A percentile compares a stretch with the other conserved stretches of the same genome.
Conservation (phyloP, 2,797 vertebrate genomes). For the Xenops minutus region DNA sequence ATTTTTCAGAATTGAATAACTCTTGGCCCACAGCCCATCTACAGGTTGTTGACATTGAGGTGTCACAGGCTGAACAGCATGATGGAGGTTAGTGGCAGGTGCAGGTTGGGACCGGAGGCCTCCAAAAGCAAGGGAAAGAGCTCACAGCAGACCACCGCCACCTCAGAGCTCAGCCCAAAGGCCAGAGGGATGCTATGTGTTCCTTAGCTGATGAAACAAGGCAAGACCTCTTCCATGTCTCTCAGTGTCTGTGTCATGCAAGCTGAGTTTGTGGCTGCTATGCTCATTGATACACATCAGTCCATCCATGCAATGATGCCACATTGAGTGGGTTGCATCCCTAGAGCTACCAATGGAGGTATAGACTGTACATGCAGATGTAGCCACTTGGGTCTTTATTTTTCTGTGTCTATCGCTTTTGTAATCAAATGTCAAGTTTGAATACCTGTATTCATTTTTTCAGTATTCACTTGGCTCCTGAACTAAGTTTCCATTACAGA, state of each 20-base stretch:
- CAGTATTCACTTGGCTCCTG: neutral
- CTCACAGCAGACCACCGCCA: neutral
- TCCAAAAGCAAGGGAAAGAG: neutral
- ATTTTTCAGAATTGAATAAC: constrained; percentile 1
- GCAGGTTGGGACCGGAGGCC: neutral
- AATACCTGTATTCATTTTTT: neutral
- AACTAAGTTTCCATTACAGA: neutral
- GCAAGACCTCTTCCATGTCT: neutral
- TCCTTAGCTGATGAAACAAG: neutral
- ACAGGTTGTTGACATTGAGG: neutral
- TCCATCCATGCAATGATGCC: neutral
- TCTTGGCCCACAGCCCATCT: rapidly evolving
- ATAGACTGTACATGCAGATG: rapidly evolving
- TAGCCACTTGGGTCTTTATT: neutral
- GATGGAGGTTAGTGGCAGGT: neutral
- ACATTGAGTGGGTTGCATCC: neutral
- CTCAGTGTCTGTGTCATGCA: rapidly evolving
- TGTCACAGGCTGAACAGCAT: neutral
- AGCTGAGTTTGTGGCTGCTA: neutral
- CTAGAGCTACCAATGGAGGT: neutral
- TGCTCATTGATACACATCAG: neutral
- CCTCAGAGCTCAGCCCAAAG: neutral
- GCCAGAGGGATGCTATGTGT: rapidly evolving
- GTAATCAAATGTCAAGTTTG: neutral
- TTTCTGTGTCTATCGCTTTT: neutral